Evolutionary conservation across 1,140 invertebrate species (phyloP).

Genomic region (Heliothis virescens): DNA sequence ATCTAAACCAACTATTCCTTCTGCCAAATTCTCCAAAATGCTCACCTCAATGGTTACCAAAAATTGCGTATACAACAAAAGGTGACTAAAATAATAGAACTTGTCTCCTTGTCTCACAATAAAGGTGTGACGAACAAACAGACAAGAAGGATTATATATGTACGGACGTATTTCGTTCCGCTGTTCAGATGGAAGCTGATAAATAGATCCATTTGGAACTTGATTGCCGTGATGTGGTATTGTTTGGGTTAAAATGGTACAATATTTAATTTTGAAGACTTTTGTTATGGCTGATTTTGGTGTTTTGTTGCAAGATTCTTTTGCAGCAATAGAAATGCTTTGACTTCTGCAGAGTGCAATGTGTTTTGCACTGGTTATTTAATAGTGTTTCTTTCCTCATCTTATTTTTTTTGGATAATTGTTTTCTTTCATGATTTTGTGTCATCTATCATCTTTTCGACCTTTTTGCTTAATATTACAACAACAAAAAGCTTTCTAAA

Average conservation of each 20-base stretch:
- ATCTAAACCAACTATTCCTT: not conserved
- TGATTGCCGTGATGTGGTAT: conserved; percentile 25
- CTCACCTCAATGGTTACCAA: not conserved
- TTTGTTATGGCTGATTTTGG: not conserved
- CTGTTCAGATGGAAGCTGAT: conserved; percentile 14
- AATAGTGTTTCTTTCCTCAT: too few relatives aligned
- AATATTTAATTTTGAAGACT: not conserved
- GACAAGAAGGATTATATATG: conserved; percentile 21
- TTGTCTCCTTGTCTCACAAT: not conserved
- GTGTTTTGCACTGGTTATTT: too few relatives aligned
- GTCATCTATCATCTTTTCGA: too few relatives aligned
- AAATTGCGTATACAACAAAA: conserved; percentile 29
- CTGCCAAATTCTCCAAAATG: not conserved
- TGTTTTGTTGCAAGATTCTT: not conserved
- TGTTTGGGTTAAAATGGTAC: conserved; percentile 15
- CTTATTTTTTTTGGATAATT: too few relatives aligned
- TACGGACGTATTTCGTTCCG: conserved; percentile 1
- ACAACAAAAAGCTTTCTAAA: too few relatives aligned
- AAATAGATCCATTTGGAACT: conserved; percentile 11
- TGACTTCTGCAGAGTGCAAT: too few relatives aligned
- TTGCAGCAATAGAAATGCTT: too few relatives aligned
- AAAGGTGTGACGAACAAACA: conserved; percentile 25
- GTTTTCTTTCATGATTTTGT: too few relatives aligned
- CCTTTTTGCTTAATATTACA: too few relatives aligned
- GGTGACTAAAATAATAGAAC: not conserved